A percentile compares a stretch with the other conserved stretches of the same genome.
Conservation (phyloP, 1,140 invertebrate species). For the Harpegnathos saltator region DNA sequence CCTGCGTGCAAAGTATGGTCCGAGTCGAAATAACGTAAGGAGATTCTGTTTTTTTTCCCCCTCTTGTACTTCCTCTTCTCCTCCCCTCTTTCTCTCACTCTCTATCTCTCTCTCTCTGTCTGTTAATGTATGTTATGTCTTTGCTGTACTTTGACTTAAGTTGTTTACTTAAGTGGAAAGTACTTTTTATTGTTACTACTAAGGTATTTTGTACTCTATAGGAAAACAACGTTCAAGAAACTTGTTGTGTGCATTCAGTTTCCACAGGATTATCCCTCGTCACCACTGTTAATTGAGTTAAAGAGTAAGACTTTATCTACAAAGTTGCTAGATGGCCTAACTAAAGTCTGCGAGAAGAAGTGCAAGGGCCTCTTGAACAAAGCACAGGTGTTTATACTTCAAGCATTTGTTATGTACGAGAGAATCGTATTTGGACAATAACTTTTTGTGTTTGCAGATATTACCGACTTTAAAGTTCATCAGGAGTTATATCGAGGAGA, state of each 20-base stretch:
- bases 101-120: background rate
- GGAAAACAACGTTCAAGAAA: constrained; percentile 88
- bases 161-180: background rate
- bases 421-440: background rate
- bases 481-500: constrained; percentile 89
- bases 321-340: constrained; percentile 88
- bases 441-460: constrained; percentile 79
- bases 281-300: constrained; percentile 89
- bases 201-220: constrained; percentile 73
- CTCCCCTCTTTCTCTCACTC: background rate
- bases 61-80: background rate
- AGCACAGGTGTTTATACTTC: constrained; percentile 84
- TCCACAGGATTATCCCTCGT: constrained; percentile 87
- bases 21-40: constrained; percentile 89
- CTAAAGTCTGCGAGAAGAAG: constrained; percentile 89
- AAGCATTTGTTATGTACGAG: background rate
- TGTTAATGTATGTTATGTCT: background rate
- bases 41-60: constrained; percentile 25
- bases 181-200: constrained; percentile 12
- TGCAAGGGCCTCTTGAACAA: constrained; percentile 88
- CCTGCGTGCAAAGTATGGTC: constrained; percentile 89
- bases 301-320: constrained; percentile 90
- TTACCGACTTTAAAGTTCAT: constrained; percentile 88
- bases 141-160: background rate
- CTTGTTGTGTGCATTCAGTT: constrained; percentile 90